These are phyloP conservation scores for Gymnopithys bicolor DNA, from an alignment of 2,797 vertebrate species.

Conservation along the genomic window DNA sequence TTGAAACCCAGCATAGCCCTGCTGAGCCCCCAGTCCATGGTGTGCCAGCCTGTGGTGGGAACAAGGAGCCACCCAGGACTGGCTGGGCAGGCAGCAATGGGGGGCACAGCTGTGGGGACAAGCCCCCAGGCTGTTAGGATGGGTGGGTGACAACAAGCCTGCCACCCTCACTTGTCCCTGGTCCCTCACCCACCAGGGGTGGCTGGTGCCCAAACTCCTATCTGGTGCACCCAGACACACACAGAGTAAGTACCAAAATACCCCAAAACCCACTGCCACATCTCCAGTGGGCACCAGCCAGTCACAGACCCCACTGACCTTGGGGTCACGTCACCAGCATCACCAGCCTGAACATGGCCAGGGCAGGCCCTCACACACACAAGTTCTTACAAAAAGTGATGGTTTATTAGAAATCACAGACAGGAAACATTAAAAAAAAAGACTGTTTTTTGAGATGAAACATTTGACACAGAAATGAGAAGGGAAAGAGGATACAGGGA, in stretches of 20 bases:
- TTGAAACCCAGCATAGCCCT: background rate
- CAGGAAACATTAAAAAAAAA: background rate
- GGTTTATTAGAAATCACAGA: slow-evolving; percentile 35
- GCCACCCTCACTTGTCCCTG: background rate
- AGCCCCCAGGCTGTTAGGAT: fast-evolving
- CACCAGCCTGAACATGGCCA: background rate
- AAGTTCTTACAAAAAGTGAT: background rate
- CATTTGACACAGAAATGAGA: background rate
- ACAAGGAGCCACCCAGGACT: background rate
- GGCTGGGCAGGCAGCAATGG: fast-evolving
- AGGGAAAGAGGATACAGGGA: background rate
- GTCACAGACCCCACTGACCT: too few species aligned
- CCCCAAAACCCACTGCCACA: background rate
- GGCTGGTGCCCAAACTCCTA: too few species aligned
- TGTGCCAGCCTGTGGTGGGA: too few species aligned
- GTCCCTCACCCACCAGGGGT: background rate
- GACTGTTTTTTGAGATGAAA: background rate
- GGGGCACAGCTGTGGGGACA: background rate
- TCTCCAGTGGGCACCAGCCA: too few species aligned
- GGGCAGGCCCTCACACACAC: too few species aligned
- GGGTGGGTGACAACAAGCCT: background rate
- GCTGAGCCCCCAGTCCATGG: background rate
- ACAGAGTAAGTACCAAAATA: fast-evolving
- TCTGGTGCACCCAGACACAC: background rate
- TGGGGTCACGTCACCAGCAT: too few species aligned